These are phyloP conservation scores for Dryococelus australis DNA, from an alignment of 2,888 invertebrate species.

Conservation along the genomic window DNA sequence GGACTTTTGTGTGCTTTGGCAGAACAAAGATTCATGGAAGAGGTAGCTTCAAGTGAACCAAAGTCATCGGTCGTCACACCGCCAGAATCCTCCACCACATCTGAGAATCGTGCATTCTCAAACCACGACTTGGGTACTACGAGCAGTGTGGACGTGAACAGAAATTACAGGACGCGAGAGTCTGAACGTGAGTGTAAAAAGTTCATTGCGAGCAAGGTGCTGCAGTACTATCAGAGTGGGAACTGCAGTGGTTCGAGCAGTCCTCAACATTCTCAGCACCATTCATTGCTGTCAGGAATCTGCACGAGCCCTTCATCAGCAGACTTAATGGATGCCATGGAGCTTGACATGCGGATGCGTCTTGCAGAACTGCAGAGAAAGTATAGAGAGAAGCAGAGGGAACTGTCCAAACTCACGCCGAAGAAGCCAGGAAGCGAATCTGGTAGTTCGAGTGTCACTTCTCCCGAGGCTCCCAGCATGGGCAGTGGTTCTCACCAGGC, in stretches of 20 bases:
- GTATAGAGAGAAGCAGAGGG: slow-evolving; percentile 83
- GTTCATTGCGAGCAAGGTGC: slow-evolving; percentile 55
- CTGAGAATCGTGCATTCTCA: neutral
- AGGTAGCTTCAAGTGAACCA: slow-evolving; percentile 61
- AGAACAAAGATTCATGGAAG: slow-evolving; percentile 83
- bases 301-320: slow-evolving; percentile 39
- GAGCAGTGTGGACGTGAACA: slow-evolving; percentile 47
- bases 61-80: neutral
- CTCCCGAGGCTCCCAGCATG: slow-evolving; percentile 16
- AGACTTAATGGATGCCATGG: slow-evolving; percentile 71
- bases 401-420: slow-evolving; percentile 75
- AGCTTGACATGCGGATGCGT: slow-evolving; percentile 81
- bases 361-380: slow-evolving; percentile 82
- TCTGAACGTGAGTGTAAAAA: slow-evolving; percentile 53
- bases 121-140: neutral
- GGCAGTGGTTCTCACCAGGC: slow-evolving; percentile 36
- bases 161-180: slow-evolving; percentile 51
- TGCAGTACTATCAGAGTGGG: slow-evolving; percentile 47
- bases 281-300: neutral
- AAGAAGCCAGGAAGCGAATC: slow-evolving; percentile 56
- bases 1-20: slow-evolving; percentile 84
- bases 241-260: slow-evolving; percentile 41
- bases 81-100: neutral
- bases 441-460: neutral
- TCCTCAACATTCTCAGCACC: slow-evolving; percentile 36